These are phyloP conservation scores for Taenaris catops DNA, from an alignment of 2,888 invertebrate species.

Conservation along the genomic window DNA sequence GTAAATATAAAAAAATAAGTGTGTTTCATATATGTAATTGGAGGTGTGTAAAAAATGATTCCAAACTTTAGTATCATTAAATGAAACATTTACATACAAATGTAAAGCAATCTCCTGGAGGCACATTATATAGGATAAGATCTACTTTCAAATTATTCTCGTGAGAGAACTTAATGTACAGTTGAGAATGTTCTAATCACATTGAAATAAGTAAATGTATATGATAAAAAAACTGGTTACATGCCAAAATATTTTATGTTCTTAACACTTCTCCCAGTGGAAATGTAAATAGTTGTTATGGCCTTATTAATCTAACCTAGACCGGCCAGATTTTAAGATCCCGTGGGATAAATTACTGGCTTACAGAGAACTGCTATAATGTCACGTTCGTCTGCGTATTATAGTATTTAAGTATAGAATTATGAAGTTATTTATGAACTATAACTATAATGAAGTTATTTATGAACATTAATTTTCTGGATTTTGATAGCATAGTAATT, in stretches of 20 bases:
- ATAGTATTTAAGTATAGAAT: too few species aligned
- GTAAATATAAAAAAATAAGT: constrained; percentile 11
- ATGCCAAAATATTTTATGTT: too few species aligned
- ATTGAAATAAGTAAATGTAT: constrained; percentile 5
- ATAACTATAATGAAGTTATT: too few species aligned
- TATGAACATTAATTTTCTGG: too few species aligned
- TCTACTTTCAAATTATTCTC: constrained; percentile 23
- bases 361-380: too few species aligned
- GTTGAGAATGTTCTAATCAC: constrained; percentile 12
- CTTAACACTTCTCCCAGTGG: neutral
- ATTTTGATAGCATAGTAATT: too few species aligned
- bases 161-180: constrained; percentile 18
- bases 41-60: constrained; percentile 8
- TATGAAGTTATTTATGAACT: too few species aligned
- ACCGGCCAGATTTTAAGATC: neutral
- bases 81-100: constrained; percentile 22
- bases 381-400: too few species aligned
- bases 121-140: constrained; percentile 25
- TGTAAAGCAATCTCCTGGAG: constrained; percentile 23
- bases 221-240: neutral
- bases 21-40: neutral
- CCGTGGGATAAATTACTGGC: constrained; percentile 6
- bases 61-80: constrained; percentile 17
- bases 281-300: constrained; percentile 6
- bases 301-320: constrained; percentile 1